Evolutionary conservation across 2,797 vertebrate genomes (phyloP), one percentile per base, ranked within the genome.

Genomic region (Sylvia borin): DNA sequence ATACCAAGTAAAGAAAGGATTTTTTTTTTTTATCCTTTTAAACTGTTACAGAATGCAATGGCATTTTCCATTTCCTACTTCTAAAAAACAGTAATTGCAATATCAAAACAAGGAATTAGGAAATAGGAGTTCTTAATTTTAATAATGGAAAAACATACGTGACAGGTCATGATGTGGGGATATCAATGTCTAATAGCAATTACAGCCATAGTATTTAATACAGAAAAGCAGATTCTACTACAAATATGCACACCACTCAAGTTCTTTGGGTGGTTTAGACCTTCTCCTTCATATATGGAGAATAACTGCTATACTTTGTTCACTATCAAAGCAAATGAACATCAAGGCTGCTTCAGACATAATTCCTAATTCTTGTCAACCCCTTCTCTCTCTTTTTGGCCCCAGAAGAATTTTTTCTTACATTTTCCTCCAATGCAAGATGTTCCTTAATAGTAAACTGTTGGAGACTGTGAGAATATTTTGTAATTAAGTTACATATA

Each of bases 141-240:
- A 83, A 51, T 14, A 0, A 45, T 27, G 17, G 15, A 67, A 83
- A 53, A 15, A 15, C 0, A 0, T 48, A 43, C 24, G 14, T 31
- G 7, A 48, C 64, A 57, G 32, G 7, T 8, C 15, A 32, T 27
- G 19, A 64, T 55, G 2, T 34, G 5, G 15, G 31, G 11, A 68
- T 78, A 65, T 12, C 32, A n/a, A 54, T 34, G 19, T 67, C 34
- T 82, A 71, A 53, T 64, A 53, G 61, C 13, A 3, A 16, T 17
- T 88, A 48, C 3, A 55, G 6, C 7, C 53, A 26, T 13, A 61
- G 1, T 27, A 75, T 45, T 88, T 80, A 51, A 42, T 31, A 51
- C 5, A 90, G 36, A 60, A 70, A 85, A 89, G 2, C 22, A 60
- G 6, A 18, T 61, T 2, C 3, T 66, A 8, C 17, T 55, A 36